A percentile compares a stretch with the other conserved stretches of the same genome.
Evolutionary conservation across 2,888 invertebrate genomes (phyloP).

Genomic region (Agrotis clavis): DNA sequence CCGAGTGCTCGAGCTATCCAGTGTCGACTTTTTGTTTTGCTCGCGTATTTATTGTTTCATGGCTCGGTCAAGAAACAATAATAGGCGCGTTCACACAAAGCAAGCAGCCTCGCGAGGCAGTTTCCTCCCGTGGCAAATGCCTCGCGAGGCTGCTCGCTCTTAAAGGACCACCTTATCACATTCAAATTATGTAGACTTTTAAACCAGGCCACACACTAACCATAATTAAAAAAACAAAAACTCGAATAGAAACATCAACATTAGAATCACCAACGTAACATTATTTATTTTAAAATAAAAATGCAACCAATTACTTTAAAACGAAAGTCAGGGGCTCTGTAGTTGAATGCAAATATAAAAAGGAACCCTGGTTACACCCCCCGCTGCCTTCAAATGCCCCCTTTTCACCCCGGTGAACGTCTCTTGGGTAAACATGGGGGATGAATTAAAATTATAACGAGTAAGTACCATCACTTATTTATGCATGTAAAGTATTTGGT

Average conservation of each 20-base stretch:
- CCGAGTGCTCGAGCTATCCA: no score
- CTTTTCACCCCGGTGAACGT: conserved; percentile 52
- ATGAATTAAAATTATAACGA: conserved; percentile 84
- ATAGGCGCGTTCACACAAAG: no score
- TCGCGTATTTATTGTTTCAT: no score
- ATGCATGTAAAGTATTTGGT: conserved; percentile 39
- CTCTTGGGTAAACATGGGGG: conserved; percentile 71
- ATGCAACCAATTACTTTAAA: conserved; percentile 88
- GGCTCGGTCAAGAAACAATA: no score
- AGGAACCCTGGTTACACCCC: conserved; percentile 27
- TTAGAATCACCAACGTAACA: conserved; percentile 51
- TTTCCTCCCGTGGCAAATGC: no score
- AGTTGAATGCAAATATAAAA: conserved; percentile 83
- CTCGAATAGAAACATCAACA: conserved; percentile 1
- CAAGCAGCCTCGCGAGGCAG: no score
- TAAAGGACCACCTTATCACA: no score
- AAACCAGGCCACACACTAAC: not conserved
- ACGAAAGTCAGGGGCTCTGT: conserved; percentile 74
- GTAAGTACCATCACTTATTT: conserved; percentile 58
- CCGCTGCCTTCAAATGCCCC: conserved; percentile 34
- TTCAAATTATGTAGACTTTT: not conserved
- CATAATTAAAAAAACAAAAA: conserved; percentile 15
- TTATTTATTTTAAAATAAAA: conserved; percentile 71
- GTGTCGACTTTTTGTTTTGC: no score
- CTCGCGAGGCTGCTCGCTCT: no score